A percentile compares a stretch with the other conserved stretches of the same genome.
phyloP scores from a whole-genome alignment of 2,797 vertebrate species.

The Gallinago solitaria region DNA sequence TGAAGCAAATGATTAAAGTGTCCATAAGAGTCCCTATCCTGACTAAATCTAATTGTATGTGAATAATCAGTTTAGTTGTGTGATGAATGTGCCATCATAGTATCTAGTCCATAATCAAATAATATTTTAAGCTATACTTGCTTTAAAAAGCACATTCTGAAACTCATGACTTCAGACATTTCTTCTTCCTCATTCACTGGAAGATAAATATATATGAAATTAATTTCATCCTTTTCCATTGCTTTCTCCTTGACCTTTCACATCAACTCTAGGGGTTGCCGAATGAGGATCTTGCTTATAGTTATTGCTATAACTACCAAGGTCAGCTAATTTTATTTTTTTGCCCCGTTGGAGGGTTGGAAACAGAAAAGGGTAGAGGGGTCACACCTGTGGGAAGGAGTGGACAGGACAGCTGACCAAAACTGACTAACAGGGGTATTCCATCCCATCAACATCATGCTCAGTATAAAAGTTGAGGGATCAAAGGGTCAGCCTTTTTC shows the following conservation, averaged over 20 bases:
- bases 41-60: constrained; percentile 61
- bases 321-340: too few relatives aligned
- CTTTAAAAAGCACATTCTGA: background rate
- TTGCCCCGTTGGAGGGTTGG: too few relatives aligned
- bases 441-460: too few relatives aligned
- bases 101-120: background rate
- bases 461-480: too few relatives aligned
- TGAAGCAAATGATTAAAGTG: constrained; percentile 69
- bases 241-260: background rate
- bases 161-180: background rate
- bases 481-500: too few relatives aligned
- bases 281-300: too few relatives aligned
- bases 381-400: too few relatives aligned
- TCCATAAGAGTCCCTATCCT: constrained; percentile 25
- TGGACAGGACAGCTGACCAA: too few relatives aligned
- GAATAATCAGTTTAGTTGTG: constrained; percentile 17
- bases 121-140: background rate
- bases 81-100: constrained; percentile 37
- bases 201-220: background rate
- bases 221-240: background rate
- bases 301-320: too few relatives aligned
- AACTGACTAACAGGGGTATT: too few relatives aligned
- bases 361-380: too few relatives aligned
- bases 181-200: background rate
- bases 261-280: background rate